Evolutionary conservation across 2,113 vertebrate species (phyloP), one percentile per base, ranked within the genome.

Genomic region (Acrocephalus kingi): DNA sequence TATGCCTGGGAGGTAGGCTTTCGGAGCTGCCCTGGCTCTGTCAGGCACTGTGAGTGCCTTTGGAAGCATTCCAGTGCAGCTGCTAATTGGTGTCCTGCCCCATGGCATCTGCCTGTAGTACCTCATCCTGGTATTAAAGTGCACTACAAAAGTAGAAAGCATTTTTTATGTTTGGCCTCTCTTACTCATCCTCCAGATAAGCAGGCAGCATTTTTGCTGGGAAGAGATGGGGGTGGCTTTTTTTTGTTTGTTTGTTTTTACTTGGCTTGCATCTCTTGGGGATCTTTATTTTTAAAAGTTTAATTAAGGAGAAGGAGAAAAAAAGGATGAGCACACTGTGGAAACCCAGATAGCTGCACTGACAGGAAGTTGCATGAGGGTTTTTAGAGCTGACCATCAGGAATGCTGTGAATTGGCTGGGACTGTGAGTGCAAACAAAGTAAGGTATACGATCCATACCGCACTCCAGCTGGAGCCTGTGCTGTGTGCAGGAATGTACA

Each of bases 281-380:
- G n/a, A 31, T 72, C 83, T 66, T 80, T 69, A 55, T 41, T 84
- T 20, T 81, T 56, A 15, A 56, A 76, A 62, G 76, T 76, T 94
- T 82, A 69, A 88, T 93, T 95, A 66, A 93, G 84, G 85, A 84
- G 78, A 80, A 91, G 39, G 64, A 89, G 59, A 59, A 58, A 66
- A 66, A 78, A 90, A 87, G 45, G 68, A 88, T 83, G 61, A 81
- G 64, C 6, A 1, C 3, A 4, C 37, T 46, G 45, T 93, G 75
- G 78, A 91, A 94, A 66, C 21, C 25, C 85, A 79, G 79, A 80
- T 93, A 86, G 67, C 81, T 94, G 74, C 6, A 5, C 63, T 6
- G 30, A 85, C 93, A 97, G 97, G 96, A 97, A 96, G 85, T 46
- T 81, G 66, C 86, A 74, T 81, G 85, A 91, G 73, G 31, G 39